Percentiles rank a stretch among this genome's conserved stretches.
Conservation (phyloP, 2,113 vertebrate genomes). For the Hippotragus niger region DNA sequence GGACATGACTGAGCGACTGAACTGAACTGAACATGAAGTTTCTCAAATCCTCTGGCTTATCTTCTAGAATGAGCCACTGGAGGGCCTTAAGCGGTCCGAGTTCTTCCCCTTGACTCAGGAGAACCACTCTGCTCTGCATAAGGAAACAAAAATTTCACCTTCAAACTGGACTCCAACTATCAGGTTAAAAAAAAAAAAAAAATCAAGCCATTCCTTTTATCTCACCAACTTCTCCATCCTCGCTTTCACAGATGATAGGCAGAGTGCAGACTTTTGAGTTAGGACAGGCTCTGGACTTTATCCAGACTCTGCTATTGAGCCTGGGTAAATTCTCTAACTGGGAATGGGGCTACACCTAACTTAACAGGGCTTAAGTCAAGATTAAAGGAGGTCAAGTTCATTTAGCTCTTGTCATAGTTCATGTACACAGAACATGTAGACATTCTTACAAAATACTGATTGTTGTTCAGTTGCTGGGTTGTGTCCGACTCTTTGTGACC, state of each 20-base stretch:
- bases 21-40: neutral
- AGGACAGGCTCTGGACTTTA: neutral
- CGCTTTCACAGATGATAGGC: neutral
- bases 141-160: neutral
- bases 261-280: neutral
- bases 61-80: neutral
- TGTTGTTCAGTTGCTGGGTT: neutral
- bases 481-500: neutral
- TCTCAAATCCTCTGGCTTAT: neutral
- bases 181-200: neutral
- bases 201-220: neutral
- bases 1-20: accelerated
- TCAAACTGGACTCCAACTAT: neutral
- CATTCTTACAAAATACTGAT: neutral
- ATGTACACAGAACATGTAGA: neutral
- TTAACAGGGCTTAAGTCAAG: neutral
- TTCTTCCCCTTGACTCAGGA: neutral
- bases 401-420: neutral
- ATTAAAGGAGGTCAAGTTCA: neutral
- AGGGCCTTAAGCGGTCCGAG: neutral
- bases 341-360: neutral
- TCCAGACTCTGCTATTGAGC: neutral
- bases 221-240: neutral
- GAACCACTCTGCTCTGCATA: neutral
- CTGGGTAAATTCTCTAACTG: neutral